phyloP scores from a whole-genome alignment of 1,140 invertebrate genomes.

The Bombyx mandarina region DNA sequence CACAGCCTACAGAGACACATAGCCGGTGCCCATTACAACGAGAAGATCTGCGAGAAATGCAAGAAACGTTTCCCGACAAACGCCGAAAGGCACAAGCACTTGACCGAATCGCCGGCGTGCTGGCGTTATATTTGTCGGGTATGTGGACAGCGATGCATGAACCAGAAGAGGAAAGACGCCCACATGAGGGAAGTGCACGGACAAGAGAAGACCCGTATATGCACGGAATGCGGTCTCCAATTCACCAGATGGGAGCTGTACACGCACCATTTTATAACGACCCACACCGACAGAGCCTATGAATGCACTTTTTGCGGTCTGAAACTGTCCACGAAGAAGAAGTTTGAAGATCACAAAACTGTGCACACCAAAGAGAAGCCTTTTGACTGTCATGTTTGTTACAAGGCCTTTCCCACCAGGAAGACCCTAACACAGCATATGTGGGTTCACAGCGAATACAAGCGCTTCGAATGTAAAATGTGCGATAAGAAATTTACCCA shows the following conservation, averaged over 20 bases:
- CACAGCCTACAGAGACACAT: constrained; percentile 23
- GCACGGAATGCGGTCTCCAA: constrained; percentile 18
- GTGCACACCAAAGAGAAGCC: constrained; percentile 51
- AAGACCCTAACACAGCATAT: constrained; percentile 70
- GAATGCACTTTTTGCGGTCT: constrained; percentile 29
- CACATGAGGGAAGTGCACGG: constrained; percentile 15
- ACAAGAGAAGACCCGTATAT: constrained; percentile 12
- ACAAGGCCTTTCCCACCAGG: constrained; percentile 67
- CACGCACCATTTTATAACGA: constrained; percentile 20
- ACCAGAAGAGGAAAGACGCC: constrained; percentile 2
- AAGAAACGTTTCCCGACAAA: constrained; percentile 8
- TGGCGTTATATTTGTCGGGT: constrained; percentile 21
- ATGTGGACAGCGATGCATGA: constrained; percentile 18
- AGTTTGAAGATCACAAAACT: constrained; percentile 37
- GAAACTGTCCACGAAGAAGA: constrained; percentile 44
- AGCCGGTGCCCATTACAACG: constrained; percentile 21
- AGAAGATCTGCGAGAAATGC: constrained; percentile 22
- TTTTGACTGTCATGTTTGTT: constrained; percentile 50
- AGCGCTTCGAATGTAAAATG: constrained; percentile 53
- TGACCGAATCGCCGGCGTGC: constrained; percentile 10
- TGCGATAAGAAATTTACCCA: constrained; percentile 72
- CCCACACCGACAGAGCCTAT: constrained; percentile 21
- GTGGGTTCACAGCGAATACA: constrained; percentile 59
- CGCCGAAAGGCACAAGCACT: constrained; percentile 11
- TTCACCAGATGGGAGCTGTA: constrained; percentile 16